phyloP scores from a whole-genome alignment of 2,888 invertebrate genomes.

The Melieria picta region DNA sequence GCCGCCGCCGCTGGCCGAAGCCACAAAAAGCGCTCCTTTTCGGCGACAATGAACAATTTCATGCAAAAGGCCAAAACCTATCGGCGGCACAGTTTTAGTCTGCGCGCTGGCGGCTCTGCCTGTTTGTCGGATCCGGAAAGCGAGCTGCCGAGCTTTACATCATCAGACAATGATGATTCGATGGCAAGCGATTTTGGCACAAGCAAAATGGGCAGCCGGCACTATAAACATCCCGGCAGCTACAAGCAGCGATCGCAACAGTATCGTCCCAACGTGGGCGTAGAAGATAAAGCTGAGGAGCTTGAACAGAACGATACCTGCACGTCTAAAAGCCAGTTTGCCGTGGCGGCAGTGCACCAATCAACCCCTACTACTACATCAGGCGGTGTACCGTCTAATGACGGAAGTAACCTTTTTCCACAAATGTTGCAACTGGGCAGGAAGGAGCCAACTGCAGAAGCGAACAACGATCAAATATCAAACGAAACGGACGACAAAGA shows the following conservation, averaged over 20 bases:
- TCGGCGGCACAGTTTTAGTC: slow-evolving; percentile 65
- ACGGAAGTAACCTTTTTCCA: no score
- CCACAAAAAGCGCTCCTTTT: slow-evolving; percentile 77
- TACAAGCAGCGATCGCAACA: background rate
- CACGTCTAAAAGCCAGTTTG: no score
- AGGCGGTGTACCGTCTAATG: no score
- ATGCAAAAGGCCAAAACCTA: slow-evolving; percentile 81
- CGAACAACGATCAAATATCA: no score
- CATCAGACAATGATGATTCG: slow-evolving; percentile 60
- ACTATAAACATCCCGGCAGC: background rate
- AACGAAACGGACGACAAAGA: no score
- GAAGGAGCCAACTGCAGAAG: no score
- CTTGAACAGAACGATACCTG: no score
- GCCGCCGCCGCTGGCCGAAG: slow-evolving; percentile 30
- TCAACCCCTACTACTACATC: no score
- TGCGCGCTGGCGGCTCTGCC: slow-evolving; percentile 67
- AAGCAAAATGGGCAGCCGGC: slow-evolving; percentile 8
- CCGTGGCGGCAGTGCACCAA: no score
- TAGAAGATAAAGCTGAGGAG: background rate
- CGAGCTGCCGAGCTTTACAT: slow-evolving; percentile 69
- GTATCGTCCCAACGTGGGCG: background rate
- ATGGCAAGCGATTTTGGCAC: slow-evolving; percentile 47
- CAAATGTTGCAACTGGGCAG: no score
- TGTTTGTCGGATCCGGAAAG: slow-evolving; percentile 78
- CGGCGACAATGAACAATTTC: slow-evolving; percentile 85